phyloP scores from a whole-genome alignment of 1,140 invertebrate species.

The Brachionus rotundiformis region DNA sequence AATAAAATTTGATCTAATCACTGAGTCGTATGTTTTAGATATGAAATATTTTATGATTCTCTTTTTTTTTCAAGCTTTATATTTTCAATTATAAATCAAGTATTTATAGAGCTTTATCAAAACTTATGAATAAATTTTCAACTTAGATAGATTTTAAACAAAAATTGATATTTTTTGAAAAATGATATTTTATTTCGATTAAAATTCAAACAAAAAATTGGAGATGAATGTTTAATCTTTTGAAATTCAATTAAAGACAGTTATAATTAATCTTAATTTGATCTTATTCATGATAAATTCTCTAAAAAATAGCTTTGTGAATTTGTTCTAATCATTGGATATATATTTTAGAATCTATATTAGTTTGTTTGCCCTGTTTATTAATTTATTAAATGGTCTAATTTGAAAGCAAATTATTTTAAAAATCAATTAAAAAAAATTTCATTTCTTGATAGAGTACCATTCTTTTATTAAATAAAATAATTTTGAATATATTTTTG shows the following conservation, averaged over 20 bases:
- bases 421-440: no score
- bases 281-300: not conserved
- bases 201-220: not conserved
- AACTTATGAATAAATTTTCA: not conserved
- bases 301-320: no score
- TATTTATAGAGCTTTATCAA: not conserved
- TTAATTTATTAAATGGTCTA: no score
- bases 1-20: not conserved
- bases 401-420: no score
- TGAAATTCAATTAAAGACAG: not conserved
- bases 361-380: no score
- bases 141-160: not conserved
- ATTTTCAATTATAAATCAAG: not conserved
- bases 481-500: no score
- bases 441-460: no score
- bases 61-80: no score
- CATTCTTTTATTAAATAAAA: no score
- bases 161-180: conserved; percentile 12
- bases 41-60: not conserved
- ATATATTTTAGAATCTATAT: no score
- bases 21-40: not conserved
- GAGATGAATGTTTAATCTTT: not conserved
- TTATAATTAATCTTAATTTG: not conserved
- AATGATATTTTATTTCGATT: not conserved
- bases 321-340: no score